Conservation (phyloP, 64 coral and sea anemone species). For the Orbicella faveolata region DNA sequence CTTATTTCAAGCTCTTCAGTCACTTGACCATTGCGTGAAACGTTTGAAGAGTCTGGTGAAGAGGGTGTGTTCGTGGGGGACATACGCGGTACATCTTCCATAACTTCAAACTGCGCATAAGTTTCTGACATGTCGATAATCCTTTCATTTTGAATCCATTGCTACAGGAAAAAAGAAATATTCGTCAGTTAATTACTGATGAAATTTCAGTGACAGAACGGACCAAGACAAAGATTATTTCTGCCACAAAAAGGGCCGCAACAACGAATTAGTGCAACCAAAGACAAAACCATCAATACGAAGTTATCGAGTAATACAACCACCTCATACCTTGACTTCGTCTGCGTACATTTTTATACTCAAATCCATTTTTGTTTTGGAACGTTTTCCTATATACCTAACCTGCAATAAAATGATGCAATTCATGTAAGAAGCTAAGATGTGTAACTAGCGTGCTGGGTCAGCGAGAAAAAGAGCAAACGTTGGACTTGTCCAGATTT, state of each 20-base stretch:
- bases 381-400: conserved; percentile 62
- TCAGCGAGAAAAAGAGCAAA: too few species aligned
- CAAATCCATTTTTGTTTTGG: conserved; percentile 93
- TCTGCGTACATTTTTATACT: conserved; percentile 79
- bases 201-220: too few species aligned
- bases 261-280: too few species aligned
- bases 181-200: too few species aligned
- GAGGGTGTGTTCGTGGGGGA: background rate
- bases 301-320: background rate
- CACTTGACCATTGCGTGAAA: background rate
- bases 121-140: conserved; percentile 40
- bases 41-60: background rate
- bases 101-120: conserved; percentile 28
- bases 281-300: background rate
- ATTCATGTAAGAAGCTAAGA: background rate
- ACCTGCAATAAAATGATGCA: conserved; percentile 33
- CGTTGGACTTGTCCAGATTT: too few species aligned
- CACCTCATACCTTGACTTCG: conserved; percentile 62
- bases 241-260: too few species aligned
- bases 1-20: background rate
- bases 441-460: too few species aligned
- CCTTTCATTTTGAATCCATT: conserved; percentile 76
- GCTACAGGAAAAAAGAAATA: conserved; percentile 31
- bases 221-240: too few species aligned
- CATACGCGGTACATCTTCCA: conserved; percentile 15